Evolutionary conservation across 1,140 invertebrate species (phyloP), one percentile per base, ranked within the genome.

Genomic region (Himalopsyche phryganea): DNA sequence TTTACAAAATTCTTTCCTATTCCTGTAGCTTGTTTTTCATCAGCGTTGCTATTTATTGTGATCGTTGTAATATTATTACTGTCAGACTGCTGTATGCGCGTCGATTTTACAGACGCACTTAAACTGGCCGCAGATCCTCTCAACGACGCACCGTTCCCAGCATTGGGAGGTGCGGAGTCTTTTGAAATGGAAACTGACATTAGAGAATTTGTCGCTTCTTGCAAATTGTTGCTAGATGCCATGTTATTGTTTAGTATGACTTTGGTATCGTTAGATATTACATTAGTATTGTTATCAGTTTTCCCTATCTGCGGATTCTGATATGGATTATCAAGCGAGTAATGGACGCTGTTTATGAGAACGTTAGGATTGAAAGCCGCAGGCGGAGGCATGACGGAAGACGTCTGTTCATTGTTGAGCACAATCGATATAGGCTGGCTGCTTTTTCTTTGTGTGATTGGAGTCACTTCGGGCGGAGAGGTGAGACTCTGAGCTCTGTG

Each of bases 401-500:
- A 23, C 17, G 13, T 59, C 41, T 51, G 58, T 7, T 58, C 60
- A 47, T 28, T 46, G 28, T 53, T 52, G 5, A 64, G 33, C 28
- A 65, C 50, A 23, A 52, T 52, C 1, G 52, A 50, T n/a, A 58
- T 67, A 0, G 71, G 71, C 44, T 72, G 74, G 40, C 71, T 74
- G 61, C 69, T 66, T 55, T 76, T 77, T 35, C 73, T 56, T 64
- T 71, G 71, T 1, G 73, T 52, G 51, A 71, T 59, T 40, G 11
- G 38, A 7, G 69, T 74, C n/a, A 83, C 80, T 53, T 85, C 84
- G 6, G 85, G 82, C 0, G 85, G 83, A 0, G 83, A 84, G 35
- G 86, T 85, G 33, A 86, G 77, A 60, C 85, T 87, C 41, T 85
- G 82, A 3, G 85, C 81, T 17, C 84, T 70, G 55, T 82, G 82